Conservation (phyloP, 2,797 vertebrate species). For the Takifugu ocellatus region DNA sequence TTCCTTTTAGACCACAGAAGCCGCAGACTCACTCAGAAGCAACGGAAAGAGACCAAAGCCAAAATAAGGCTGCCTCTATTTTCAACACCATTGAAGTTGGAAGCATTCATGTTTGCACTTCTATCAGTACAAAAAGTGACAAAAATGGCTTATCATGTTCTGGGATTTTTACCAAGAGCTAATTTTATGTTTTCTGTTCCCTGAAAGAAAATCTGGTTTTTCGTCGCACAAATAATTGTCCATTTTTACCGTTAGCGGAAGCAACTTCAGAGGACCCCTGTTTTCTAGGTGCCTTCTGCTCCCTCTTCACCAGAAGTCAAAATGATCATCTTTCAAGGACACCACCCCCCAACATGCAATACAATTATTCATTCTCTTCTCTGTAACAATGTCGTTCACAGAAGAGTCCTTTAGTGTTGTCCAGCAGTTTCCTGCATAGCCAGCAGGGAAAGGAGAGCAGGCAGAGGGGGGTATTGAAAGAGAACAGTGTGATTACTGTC, state of each 20-base stretch:
- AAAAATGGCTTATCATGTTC: background rate
- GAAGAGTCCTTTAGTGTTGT: constrained; percentile 21
- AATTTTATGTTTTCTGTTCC: background rate
- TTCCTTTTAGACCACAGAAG: constrained; percentile 40
- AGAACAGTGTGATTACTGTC: constrained; percentile 62
- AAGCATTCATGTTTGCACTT: background rate
- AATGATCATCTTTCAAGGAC: background rate
- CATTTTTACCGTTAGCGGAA: background rate
- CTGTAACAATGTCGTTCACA: constrained; percentile 26
- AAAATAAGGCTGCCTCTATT: constrained; percentile 37
- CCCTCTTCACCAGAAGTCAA: constrained; percentile 1
- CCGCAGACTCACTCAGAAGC: constrained; percentile 24
- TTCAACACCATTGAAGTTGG: background rate
- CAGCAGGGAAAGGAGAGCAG: constrained; percentile 32
- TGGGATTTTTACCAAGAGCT: background rate
- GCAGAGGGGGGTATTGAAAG: constrained; percentile 53
- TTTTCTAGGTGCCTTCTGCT: constrained; percentile 7
- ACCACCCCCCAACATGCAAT: constrained; percentile 1
- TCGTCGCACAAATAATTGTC: background rate
- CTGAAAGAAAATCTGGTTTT: background rate
- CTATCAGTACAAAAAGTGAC: constrained; percentile 1
- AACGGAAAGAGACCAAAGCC: constrained; percentile 56
- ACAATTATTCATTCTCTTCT: constrained; percentile 20
- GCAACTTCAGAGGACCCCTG: background rate
- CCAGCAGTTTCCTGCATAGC: constrained; percentile 44